Base-by-base conservation (phyloP, 2,797 vertebrate species). In the Sciurus vulgaris region DNA sequence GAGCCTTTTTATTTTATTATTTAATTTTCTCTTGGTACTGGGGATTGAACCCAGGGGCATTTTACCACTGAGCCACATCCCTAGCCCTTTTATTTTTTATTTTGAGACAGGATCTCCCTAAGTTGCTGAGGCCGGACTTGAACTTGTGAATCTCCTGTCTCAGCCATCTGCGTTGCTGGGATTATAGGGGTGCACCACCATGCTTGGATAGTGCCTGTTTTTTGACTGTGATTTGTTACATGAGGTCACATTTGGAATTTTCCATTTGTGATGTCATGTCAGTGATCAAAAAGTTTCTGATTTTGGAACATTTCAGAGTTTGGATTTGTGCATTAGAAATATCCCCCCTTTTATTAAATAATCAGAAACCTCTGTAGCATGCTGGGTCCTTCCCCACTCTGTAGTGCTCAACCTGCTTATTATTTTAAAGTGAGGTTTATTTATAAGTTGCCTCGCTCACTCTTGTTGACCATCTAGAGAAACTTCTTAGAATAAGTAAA, bases 361-460 rank as follows among this genome's bases (percentile, higher is more conserved):
- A 61, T 35, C 56, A 88, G 84, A 73, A 9, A 8, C 4, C 47
- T 38, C 30, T 15, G 7, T 8, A 6, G 26, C 61, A 4, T 1
- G 14, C 0, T 5, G 51, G n/a, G 5, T 24, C n/a, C 35, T 41
- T 56, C 59, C 44, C 9, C 1, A 0, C 1, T 30, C 56, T 73
- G 67, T 33, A 15, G 2, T 35, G 15, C 10, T 83, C 30, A 65
- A 13, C 4, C 28, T n/a, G 35, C 26, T 76, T 59, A 51, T 54
- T 65, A 67, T 51, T 90, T 89, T 74, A 86, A 90, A 93, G 56
- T 6, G 13, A 65, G 18, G 24, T 12, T 94, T 22, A 12, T 74
- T 84, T 84, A 41, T 44, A 33, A 77, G 63, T 85, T 70, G 11
- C 30, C 28, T 82, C 1, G 1, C 41, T 92, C 65, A 72, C 26